Percentiles rank a stretch among this genome's conserved stretches.
These are phyloP conservation scores for Oxycera nigricornis DNA, from an alignment of 2,888 invertebrate genomes.

Conservation along the genomic window DNA sequence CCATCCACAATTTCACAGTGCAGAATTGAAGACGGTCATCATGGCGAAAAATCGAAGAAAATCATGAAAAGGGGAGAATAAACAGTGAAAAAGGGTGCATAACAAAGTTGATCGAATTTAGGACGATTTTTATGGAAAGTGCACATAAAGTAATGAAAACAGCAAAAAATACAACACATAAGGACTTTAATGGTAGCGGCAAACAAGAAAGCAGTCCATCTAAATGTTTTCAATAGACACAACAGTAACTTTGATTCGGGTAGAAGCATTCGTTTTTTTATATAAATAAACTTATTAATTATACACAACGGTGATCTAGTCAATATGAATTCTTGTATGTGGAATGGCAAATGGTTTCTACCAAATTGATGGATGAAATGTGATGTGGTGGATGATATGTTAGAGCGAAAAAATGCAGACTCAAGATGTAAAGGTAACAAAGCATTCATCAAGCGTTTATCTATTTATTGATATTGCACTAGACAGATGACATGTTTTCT, in stretches of 20 bases:
- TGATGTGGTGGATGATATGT: not conserved
- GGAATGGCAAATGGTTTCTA: not conserved
- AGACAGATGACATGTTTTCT: no score
- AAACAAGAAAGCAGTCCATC: not conserved
- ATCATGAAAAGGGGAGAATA: conserved; percentile 6
- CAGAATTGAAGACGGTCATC: not conserved
- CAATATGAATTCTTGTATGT: not conserved
- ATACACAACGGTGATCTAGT: not conserved
- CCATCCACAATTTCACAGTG: not conserved
- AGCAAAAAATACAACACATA: not conserved
- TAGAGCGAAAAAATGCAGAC: not conserved
- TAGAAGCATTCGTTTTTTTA: not conserved
- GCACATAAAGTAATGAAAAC: not conserved
- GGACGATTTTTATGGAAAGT: not conserved
- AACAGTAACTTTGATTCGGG: not conserved
- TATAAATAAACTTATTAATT: not conserved
- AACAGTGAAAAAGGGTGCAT: not conserved
- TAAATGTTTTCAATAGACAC: not conserved
- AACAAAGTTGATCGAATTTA: not conserved
- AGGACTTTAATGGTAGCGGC: not conserved
- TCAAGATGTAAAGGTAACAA: no score
- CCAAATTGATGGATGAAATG: not conserved
- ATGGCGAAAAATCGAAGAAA: not conserved
- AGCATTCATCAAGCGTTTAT: no score
- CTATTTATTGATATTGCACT: no score